Percentiles rank a stretch among this genome's conserved stretches.
These are phyloP conservation scores for Leiothrix lutea DNA, from an alignment of 2,113 vertebrate species.

Conservation along the genomic window DNA sequence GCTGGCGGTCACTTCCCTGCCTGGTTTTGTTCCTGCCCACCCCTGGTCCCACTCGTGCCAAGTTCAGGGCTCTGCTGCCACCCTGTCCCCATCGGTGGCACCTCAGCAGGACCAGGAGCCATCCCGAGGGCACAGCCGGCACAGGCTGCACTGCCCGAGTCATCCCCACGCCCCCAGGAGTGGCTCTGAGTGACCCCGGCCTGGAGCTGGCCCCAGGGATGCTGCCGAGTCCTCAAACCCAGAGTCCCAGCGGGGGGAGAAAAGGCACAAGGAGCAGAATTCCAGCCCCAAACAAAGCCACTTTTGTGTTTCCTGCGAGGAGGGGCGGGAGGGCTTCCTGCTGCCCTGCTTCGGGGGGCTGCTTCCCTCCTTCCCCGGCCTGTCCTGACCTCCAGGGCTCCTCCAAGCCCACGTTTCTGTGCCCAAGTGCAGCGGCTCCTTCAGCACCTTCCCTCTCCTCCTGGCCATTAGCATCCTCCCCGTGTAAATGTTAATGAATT, in stretches of 20 bases:
- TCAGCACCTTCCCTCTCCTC: neutral
- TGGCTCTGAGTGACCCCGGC: neutral
- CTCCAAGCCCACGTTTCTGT: neutral
- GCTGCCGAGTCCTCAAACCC: accelerated
- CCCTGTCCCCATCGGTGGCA: accelerated
- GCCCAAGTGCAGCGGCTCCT: accelerated
- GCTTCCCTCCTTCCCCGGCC: neutral
- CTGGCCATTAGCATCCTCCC: neutral
- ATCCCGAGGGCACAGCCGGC: accelerated
- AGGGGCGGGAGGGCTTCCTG: neutral
- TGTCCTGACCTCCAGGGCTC: neutral
- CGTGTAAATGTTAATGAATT: slow-evolving; percentile 38
- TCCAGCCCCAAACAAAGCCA: neutral
- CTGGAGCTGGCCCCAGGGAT: neutral
- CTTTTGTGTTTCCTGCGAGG: neutral
- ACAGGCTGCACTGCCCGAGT: accelerated
- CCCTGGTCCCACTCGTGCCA: accelerated
- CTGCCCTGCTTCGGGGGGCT: neutral
- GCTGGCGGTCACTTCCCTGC: neutral
- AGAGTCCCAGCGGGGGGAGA: neutral
- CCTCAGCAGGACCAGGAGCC: neutral
- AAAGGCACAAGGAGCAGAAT: accelerated
- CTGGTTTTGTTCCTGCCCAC: neutral
- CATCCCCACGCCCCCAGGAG: neutral
- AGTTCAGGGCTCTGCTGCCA: neutral